A percentile compares a stretch with the other conserved stretches of the same genome.
Evolutionary conservation across 1,140 invertebrate genomes (phyloP).

Genomic region (Zophobas atratus): DNA sequence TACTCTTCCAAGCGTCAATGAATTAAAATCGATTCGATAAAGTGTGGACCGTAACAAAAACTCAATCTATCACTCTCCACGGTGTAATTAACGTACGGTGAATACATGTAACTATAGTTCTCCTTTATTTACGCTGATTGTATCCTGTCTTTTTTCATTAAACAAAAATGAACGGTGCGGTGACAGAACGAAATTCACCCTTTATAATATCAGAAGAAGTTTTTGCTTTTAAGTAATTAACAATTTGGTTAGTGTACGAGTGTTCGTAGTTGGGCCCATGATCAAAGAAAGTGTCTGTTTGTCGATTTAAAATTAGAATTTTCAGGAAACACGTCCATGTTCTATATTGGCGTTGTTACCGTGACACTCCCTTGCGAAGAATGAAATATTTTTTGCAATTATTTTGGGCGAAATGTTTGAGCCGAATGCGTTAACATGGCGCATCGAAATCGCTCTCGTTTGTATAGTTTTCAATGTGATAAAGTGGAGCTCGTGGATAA

Average conservation of each 20-base stretch:
- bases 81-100: neutral
- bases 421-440: no score
- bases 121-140: no score
- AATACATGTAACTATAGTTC: neutral
- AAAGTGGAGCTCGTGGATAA: no score
- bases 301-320: neutral
- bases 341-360: neutral
- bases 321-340: slow-evolving; percentile 15
- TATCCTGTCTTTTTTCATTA: no score
- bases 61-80: slow-evolving; percentile 1
- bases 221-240: no score
- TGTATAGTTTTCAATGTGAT: no score
- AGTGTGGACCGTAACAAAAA: neutral
- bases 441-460: no score
- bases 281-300: no score
- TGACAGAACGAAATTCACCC: no score
- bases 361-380: slow-evolving; percentile 14
- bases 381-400: slow-evolving; percentile 13
- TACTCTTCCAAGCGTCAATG: neutral
- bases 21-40: slow-evolving; percentile 4
- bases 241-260: neutral
- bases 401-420: neutral
- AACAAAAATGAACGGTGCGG: no score
- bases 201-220: no score
- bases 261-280: neutral